Evolutionary conservation across 2,113 vertebrate genomes (phyloP), one percentile per base, ranked within the genome.

Genomic region (Entomyzon cyanotis): DNA sequence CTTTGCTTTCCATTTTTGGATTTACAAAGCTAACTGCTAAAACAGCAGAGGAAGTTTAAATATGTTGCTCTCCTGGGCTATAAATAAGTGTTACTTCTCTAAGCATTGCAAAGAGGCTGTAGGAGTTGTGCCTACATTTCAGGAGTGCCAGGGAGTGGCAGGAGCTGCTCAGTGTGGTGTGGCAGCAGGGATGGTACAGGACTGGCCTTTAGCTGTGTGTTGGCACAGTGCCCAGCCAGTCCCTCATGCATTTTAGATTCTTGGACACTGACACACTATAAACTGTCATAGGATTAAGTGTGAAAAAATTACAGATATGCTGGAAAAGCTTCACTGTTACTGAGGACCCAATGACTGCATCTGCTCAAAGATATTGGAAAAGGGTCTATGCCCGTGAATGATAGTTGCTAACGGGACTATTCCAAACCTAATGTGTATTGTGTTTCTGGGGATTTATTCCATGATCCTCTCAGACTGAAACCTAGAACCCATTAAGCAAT

Each of bases 161-260:
- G 89, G 68, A 90, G 64, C 84, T 5, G 14, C 59, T 84, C 2
- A 1, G 10, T 35, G 39, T 75, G 74, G 33, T 39, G 56, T 39
- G 42, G 52, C 68, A 87, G 65, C 63, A 73, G 7, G n/a, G 28
- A 8, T 69, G 49, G 84, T 56, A 31, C 74, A 60, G 81, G 77
- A 56, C 16, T 0, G 0, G 69, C 82, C 35, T 68, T 81, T 52
- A 2, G 1, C 65, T 53, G 7, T 35, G n/a, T 60, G 24, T 49
- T 60, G 74, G 64, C 75, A 63, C 5, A 1, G 20, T 78, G 74
- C 84, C n/a, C 27, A 69, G 65, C 46, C 70, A 14, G 2, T 65
- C 65, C 25, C 22, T 83, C 74, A 27, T 11, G 23, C 60, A 41
- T 35, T 60, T 68, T 11, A 27, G 78, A 62, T 91, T 87, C 49